A percentile compares a stretch with the other conserved stretches of the same genome.
These are phyloP conservation scores for Drosophila elegans DNA, from an alignment of 1,140 invertebrate species.

Conservation along the genomic window DNA sequence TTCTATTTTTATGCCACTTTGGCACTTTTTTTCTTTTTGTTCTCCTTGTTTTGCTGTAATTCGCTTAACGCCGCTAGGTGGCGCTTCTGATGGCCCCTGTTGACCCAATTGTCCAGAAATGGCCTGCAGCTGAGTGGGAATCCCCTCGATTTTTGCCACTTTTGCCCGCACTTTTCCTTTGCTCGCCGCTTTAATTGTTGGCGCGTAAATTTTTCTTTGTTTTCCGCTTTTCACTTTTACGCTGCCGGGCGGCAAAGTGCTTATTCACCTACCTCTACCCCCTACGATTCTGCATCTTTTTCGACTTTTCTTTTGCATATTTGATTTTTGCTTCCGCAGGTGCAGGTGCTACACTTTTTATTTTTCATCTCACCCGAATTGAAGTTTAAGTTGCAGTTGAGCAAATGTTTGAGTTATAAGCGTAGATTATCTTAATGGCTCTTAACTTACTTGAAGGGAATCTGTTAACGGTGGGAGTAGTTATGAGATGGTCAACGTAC, in stretches of 20 bases:
- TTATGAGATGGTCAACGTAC: conserved; percentile 37
- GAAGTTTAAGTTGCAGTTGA: conserved; percentile 23
- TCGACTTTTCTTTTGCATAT: conserved; percentile 41
- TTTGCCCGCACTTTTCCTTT: conserved; percentile 5
- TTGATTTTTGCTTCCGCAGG: conserved; percentile 53
- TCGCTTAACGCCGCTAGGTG: conserved; percentile 77
- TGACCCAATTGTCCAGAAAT: conserved; percentile 71
- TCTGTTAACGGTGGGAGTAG: not conserved
- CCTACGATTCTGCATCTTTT: conserved; percentile 4
- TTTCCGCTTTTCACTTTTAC: conserved; percentile 43
- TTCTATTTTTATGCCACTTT: conserved; percentile 80
- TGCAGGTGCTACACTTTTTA: conserved; percentile 15
- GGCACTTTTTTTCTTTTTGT: conserved; percentile 28
- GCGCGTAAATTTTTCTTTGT: conserved; percentile 48
- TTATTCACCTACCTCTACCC: conserved; percentile 1
- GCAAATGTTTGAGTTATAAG: conserved; percentile 61
- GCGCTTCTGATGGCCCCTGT: conserved; percentile 62
- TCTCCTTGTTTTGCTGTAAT: conserved; percentile 43
- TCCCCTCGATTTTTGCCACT: conserved; percentile 9
- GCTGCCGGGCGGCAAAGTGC: conserved; percentile 32
- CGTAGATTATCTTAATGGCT: conserved; percentile 28
- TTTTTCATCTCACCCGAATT: conserved; percentile 14
- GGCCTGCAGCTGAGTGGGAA: conserved; percentile 26
- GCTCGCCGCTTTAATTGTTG: conserved; percentile 35
- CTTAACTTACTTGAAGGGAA: conserved; percentile 23